Base-by-base conservation (phyloP, 2,113 vertebrate species). In the Prunella fulvescens region DNA sequence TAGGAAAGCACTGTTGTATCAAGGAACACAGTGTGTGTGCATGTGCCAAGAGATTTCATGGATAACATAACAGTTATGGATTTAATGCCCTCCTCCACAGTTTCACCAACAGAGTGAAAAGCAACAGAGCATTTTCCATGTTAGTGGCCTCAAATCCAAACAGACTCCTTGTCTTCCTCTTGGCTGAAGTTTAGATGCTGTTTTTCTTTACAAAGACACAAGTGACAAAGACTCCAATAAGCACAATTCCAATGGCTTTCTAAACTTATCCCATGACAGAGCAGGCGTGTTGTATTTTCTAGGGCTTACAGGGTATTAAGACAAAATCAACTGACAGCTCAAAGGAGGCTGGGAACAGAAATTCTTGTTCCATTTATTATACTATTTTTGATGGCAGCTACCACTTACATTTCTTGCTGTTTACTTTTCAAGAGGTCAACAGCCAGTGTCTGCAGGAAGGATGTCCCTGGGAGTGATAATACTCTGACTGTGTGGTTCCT, bases 371-470 rank as follows among this genome's bases (percentile, higher is more conserved):
- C 57, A 47, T 88, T 58, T 18, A 2, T 86, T 78, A 39, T 39
- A 50, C 37, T 35, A 39, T 48, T 94, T 45, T 65, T 76, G 51
- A 81, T 1, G 8, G 85, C 60, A 90, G 79, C 82, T 86, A 92
- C 86, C 4, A 8, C 53, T 86, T 84, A 65, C 23, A 57, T 86
- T 93, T 90, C 88, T 95, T 90, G 48, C 31, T 81, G 77, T 96
- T 96, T 82, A 79, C 81, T 93, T 93, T 96, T 72, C 47, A 58
- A 85, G 65, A 76, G 72, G 51, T 89, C 83, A 95, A 84, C 61
- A 78, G 57, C 45, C 39, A 74, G 61, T 35, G 37, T 72, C 72
- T 86, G 82, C 61, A 81, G 72, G 57, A 64, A 90, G 26, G 47
- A 45, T 76, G 57, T 81, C 53, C 67, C 76, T 44, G 28, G 51